These are phyloP conservation scores for Tauraco erythrolophus DNA, from an alignment of 2,113 vertebrate genomes.

Conservation along the genomic window DNA sequence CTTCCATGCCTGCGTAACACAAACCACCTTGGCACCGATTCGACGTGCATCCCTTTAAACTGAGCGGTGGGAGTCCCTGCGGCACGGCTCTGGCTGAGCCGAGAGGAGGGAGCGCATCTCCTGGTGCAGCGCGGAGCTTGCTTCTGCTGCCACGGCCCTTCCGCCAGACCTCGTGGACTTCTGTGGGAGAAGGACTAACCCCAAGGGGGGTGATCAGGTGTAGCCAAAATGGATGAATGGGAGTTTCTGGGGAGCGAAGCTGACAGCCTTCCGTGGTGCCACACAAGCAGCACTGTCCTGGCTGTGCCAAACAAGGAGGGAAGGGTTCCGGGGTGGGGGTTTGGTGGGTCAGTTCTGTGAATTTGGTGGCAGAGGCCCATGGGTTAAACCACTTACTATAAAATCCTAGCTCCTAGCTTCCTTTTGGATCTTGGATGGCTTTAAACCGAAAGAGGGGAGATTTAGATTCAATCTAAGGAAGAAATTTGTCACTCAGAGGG, in stretches of 20 bases:
- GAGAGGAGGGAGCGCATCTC: fast-evolving
- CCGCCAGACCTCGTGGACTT: fast-evolving
- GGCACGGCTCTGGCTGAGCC: background rate
- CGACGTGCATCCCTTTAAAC: too few relatives aligned
- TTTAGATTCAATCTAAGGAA: too few relatives aligned
- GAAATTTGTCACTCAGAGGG: too few relatives aligned
- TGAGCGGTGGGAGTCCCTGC: too few relatives aligned
- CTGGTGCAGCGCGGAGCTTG: background rate
- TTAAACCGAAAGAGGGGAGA: too few relatives aligned
- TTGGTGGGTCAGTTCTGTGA: background rate
- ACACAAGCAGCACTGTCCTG: background rate
- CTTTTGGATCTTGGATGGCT: too few relatives aligned
- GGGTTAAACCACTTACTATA: background rate
- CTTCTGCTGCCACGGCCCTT: background rate
- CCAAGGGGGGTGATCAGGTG: background rate
- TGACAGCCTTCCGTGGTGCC: background rate
- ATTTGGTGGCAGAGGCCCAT: background rate
- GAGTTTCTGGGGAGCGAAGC: background rate
- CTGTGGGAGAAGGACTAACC: background rate
- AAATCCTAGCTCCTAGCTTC: background rate
- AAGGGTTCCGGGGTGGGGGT: background rate
- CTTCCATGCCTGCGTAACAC: background rate
- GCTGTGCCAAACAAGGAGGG: background rate
- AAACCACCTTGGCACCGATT: background rate
- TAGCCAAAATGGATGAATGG: fast-evolving